Evolutionary conservation across 2,888 invertebrate genomes (phyloP).

Genomic region (Xestobium rufovillosum): DNA sequence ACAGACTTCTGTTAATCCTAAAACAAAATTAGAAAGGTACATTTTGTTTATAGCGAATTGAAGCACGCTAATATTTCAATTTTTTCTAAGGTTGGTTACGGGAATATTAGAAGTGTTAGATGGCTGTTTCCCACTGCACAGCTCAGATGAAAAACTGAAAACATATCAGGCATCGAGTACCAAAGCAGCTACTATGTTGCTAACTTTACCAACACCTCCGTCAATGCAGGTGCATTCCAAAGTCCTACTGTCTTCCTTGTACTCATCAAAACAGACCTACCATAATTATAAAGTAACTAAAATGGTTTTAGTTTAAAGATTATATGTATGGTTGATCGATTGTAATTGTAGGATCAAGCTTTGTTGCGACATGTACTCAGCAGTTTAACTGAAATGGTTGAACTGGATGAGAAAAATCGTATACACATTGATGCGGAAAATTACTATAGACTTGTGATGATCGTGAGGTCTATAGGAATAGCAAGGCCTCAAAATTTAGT

Average conservation of each 20-base stretch:
- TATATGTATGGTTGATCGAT: not conserved
- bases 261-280: constrained; percentile 64
- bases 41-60: constrained; percentile 12
- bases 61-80: constrained; percentile 5
- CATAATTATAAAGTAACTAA: constrained; percentile 66
- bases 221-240: constrained; percentile 72
- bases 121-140: constrained; percentile 54
- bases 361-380: constrained; percentile 69
- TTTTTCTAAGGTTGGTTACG: constrained; percentile 51
- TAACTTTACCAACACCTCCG: constrained; percentile 64
- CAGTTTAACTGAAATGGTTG: constrained; percentile 58
- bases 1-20: constrained; percentile 42
- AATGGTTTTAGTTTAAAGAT: not conserved
- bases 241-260: constrained; percentile 73
- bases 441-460: constrained; percentile 76
- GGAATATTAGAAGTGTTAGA: constrained; percentile 67
- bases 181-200: constrained; percentile 56
- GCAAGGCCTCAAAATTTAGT: constrained; percentile 74
- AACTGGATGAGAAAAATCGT: constrained; percentile 48
- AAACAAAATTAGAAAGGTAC: constrained; percentile 54
- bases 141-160: constrained; percentile 45
- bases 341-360: constrained; percentile 63
- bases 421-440: constrained; percentile 81
- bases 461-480: constrained; percentile 79
- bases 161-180: constrained; percentile 50